Conservation (phyloP, 2,113 vertebrate species). For the Hippocampus guttulatus region DNA sequence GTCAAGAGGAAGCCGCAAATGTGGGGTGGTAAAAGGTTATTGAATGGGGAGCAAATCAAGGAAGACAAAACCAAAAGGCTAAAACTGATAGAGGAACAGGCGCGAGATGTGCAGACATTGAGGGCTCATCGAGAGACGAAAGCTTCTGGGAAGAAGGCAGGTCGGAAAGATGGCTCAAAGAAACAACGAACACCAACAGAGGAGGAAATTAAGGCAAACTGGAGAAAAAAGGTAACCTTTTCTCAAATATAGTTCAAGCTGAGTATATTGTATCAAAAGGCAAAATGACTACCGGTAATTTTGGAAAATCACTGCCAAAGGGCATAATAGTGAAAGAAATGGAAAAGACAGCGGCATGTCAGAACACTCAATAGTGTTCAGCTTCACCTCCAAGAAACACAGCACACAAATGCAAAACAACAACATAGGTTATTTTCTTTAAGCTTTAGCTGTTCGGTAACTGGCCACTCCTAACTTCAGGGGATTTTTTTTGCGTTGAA, state of each 20-base stretch:
- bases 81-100: background rate
- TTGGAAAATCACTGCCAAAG: background rate
- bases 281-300: background rate
- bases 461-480: background rate
- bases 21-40: background rate
- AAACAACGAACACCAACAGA: conserved; percentile 18
- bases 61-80: fast-evolving
- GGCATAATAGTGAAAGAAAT: background rate
- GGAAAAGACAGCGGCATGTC: background rate
- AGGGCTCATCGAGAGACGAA: background rate
- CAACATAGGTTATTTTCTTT: background rate
- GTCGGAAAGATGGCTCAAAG: background rate
- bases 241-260: background rate
- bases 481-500: too few species aligned
- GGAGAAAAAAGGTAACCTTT: conserved; percentile 46
- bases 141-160: background rate
- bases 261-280: background rate
- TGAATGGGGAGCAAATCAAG: background rate
- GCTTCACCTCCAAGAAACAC: background rate
- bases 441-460: background rate
- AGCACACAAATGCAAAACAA: background rate
- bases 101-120: background rate
- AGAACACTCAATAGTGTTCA: background rate
- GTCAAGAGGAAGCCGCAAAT: conserved; percentile 2
- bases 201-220: conserved; percentile 45